Base-by-base conservation (phyloP, 2,797 vertebrate genomes). In the Lateolabrax maculatus region DNA sequence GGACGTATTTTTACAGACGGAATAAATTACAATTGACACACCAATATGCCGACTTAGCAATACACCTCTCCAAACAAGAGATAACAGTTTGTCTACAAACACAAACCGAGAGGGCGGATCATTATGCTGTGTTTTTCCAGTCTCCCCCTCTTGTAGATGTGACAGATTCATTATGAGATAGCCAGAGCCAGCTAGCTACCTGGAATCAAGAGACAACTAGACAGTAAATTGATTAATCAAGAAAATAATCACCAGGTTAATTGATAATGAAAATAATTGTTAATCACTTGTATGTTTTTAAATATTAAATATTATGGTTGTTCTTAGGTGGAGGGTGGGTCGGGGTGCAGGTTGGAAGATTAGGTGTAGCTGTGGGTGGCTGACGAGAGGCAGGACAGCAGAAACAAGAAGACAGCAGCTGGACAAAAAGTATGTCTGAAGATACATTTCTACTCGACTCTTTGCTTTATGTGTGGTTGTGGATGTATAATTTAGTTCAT, bases 401-500 rank as follows among this genome's bases (percentile, higher is more conserved):
- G 9, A 44, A 67, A 49, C 21, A 36, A 36, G 8, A 27, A 44
- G 36, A 41, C 23, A n/a, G 8, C 16, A 41, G 21, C 21, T 60
- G 25, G 27, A 37, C 5, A 51, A 56, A 53, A 27, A 27, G 6
- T 52, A 61, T 29, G 12, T 37, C 19, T 41, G 12, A 69, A 27
- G 27, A 19, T 12, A 27, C 34, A 52, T 29, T 27, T 39, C 27
- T 13, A 53, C 10, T 21, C 1, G n/a, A 41, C n/a, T 64, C 15
- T 23, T 19, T 70, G n/a, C 18, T 25, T 46, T 25, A n/a, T 48
- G 34, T 64, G 27, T 31, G 66, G 7, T 68, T 4, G 1, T 25
- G 31, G 13, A 51, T 76, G 53, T 51, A 31, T 6, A 57, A 37
- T 68, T 69, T 4, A 68, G 25, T 57, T 76, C 12, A 62, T 78